A percentile compares a stretch with the other conserved stretches of the same genome.
Evolutionary conservation across 2,797 vertebrate species (phyloP).

Genomic region (Melopsittacus undulatus): DNA sequence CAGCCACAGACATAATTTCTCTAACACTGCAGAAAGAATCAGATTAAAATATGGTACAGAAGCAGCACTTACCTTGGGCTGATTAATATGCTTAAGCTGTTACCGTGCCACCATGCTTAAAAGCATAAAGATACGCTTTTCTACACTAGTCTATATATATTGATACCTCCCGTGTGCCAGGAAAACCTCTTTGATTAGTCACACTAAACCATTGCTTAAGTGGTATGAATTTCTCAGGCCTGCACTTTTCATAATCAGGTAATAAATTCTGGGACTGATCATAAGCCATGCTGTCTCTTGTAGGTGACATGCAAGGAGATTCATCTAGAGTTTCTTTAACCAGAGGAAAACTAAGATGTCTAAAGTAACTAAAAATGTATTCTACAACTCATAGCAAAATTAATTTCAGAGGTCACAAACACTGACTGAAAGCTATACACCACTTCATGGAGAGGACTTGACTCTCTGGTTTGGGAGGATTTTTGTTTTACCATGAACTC

Average conservation of each 20-base stretch:
- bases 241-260: constrained; percentile 73
- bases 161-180: constrained; percentile 64
- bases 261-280: constrained; percentile 72
- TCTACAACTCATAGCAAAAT: not conserved
- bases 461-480: not conserved
- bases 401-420: not conserved
- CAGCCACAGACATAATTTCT: constrained; percentile 61
- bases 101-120: constrained; percentile 61
- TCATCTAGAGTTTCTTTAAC: constrained; percentile 23
- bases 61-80: constrained; percentile 63
- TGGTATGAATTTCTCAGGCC: constrained; percentile 58
- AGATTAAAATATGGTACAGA: constrained; percentile 70
- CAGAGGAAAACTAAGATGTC: constrained; percentile 22
- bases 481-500: not conserved
- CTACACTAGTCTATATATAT: constrained; percentile 60
- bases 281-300: constrained; percentile 15
- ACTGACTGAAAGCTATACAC: rapidly evolving
- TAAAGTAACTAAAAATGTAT: not conserved
- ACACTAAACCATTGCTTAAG: constrained; percentile 69
- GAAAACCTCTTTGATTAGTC: constrained; percentile 78
- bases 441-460: rapidly evolving
- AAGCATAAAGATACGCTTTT: constrained; percentile 68
- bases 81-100: constrained; percentile 73
- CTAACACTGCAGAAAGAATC: constrained; percentile 57
- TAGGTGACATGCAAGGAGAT: not conserved